Base-by-base conservation (phyloP, 2,888 invertebrate genomes). In the Athrips mouffetella region DNA sequence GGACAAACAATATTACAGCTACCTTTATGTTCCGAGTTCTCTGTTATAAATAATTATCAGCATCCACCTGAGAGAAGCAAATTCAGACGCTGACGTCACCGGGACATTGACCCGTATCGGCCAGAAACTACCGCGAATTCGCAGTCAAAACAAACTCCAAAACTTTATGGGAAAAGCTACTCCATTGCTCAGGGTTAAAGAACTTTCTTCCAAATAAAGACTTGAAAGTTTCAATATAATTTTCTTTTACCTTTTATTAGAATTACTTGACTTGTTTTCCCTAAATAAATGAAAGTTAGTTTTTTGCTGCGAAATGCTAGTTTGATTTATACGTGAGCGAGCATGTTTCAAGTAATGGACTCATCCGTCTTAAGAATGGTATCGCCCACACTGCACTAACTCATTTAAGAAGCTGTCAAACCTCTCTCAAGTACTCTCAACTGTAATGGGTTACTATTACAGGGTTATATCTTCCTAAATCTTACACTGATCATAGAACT, bases 71-170 rank as follows among this genome's bases (percentile, higher is more conserved):
- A 37, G 20, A n/a, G 11, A 5, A 37, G 60, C 61, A 56, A 55
- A 62, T 72, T 67, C 69, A 68, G 63, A 54, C 51, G 52, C 50
- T 79, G 80, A 82, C 82, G 80, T 81, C 81, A 81, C 51, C 62
- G 53, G 85, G 72, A 57, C 78, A 75, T 70, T 62, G 80, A 80
- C 74, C 84, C 65, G 65, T n/a, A n/a, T 47, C 55, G 51, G 65
- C 68, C 71, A 74, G 76, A 81, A 83, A 78, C 71, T 76, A 63
- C 67, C 66, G 65, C 67, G 63, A 77, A 73, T 76, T 83, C 70
- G 78, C 85, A 80, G 76, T 73, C 82, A 82, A 80, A 84, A 81
- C 80, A 83, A 79, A 73, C 70, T 58, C 47, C 37, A 47, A 30
- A 50, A 23, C 16, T 29, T 49, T 37, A 47, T 30, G 53, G 56